A percentile compares a stretch with the other conserved stretches of the same genome.
These are phyloP conservation scores for Papilio xuthus DNA, from an alignment of 1,140 invertebrate species.

Conservation along the genomic window DNA sequence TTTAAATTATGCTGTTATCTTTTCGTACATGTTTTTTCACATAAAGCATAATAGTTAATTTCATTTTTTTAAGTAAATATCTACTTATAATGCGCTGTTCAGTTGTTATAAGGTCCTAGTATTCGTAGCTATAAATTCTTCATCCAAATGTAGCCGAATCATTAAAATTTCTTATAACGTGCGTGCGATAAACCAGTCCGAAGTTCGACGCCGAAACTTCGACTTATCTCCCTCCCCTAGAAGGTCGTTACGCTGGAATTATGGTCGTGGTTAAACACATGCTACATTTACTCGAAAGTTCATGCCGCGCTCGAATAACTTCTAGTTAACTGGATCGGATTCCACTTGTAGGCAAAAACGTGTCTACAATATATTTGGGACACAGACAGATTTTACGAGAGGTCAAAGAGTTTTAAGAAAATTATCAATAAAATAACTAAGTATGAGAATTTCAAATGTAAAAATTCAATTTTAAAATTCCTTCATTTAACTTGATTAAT, in stretches of 20 bases:
- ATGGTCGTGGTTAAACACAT: slow-evolving; percentile 78
- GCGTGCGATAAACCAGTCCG: slow-evolving; percentile 72
- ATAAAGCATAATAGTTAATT: no score
- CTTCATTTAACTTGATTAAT: not conserved
- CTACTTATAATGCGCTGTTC: not conserved
- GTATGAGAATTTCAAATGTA: not conserved
- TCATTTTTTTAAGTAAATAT: no score
- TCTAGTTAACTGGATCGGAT: slow-evolving; percentile 61
- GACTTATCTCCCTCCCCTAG: slow-evolving; percentile 78
- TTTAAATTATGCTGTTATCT: not conserved
- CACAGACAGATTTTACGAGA: not conserved
- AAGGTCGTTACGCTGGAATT: slow-evolving; percentile 75
- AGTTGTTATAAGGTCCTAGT: not conserved
- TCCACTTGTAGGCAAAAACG: slow-evolving; percentile 52
- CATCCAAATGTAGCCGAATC: slow-evolving; percentile 58
- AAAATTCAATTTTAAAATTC: not conserved
- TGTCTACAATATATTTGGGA: slow-evolving; percentile 2
- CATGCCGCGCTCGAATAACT: slow-evolving; percentile 74
- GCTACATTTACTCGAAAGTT: slow-evolving; percentile 79
- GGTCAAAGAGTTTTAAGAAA: not conserved
- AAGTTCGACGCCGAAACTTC: slow-evolving; percentile 70
- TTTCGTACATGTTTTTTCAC: no score
- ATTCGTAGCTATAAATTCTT: slow-evolving; percentile 52
- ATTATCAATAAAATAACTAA: not conserved
- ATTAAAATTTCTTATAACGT: slow-evolving; percentile 76